These are phyloP conservation scores for Brachypalpus laphriformis DNA, from an alignment of 2,888 invertebrate genomes.

Conservation along the genomic window DNA sequence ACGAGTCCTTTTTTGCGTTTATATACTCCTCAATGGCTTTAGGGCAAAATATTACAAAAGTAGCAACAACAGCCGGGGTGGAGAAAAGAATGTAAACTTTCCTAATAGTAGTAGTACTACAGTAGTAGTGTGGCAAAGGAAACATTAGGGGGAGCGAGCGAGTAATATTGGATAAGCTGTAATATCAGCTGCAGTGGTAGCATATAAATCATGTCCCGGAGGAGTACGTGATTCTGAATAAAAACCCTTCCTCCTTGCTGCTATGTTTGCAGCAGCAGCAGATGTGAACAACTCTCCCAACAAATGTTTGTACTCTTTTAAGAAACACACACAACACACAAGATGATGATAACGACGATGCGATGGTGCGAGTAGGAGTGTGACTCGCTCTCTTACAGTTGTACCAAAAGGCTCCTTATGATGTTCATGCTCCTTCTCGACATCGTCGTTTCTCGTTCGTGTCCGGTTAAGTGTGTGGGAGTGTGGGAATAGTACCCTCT, in stretches of 20 bases:
- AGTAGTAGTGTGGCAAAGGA: conserved; percentile 17
- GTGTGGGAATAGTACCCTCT: conserved; percentile 59
- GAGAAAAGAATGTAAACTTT: conserved; percentile 31
- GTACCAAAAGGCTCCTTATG: conserved; percentile 55
- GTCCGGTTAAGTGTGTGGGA: conserved; percentile 73
- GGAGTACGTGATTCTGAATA: conserved; percentile 73
- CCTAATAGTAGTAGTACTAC: conserved; percentile 34
- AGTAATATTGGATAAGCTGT: conserved; percentile 71
- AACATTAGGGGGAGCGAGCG: conserved; percentile 46
- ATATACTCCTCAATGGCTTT: conserved; percentile 58
- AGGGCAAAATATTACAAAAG: conserved; percentile 63
- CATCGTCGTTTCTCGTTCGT: conserved; percentile 52
- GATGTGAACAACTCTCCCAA: conserved; percentile 27
- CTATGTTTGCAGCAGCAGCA: not conserved
- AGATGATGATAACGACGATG: conserved; percentile 22
- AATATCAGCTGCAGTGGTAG: conserved; percentile 68
- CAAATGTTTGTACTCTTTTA: conserved; percentile 57
- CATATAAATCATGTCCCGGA: conserved; percentile 70
- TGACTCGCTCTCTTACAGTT: conserved; percentile 41
- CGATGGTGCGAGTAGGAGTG: conserved; percentile 30
- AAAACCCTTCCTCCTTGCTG: conserved; percentile 43
- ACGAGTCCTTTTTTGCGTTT: conserved; percentile 67
- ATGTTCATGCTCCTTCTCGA: conserved; percentile 68
- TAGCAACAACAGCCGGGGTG: conserved; percentile 15
- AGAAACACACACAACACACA: conserved; percentile 24